These are phyloP conservation scores for Balearica regulorum DNA, from an alignment of 2,797 vertebrate genomes.

Conservation along the genomic window DNA sequence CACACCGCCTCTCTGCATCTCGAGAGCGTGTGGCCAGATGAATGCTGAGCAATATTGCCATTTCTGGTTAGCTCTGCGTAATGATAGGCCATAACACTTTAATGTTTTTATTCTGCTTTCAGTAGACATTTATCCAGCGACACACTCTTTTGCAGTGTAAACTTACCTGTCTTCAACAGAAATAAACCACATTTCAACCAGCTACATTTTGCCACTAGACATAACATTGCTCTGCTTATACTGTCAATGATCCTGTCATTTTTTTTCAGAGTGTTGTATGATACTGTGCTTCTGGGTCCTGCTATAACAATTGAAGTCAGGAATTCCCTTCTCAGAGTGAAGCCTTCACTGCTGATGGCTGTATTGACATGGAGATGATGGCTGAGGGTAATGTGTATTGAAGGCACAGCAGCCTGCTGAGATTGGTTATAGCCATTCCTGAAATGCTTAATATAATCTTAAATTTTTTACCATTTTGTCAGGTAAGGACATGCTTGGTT, in stretches of 20 bases:
- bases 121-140: constrained; percentile 35
- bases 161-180: constrained; percentile 55
- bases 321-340: constrained; percentile 69
- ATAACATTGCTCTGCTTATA: constrained; percentile 39
- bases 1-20: neutral
- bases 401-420: constrained; percentile 61
- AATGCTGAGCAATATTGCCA: constrained; percentile 1
- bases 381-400: constrained; percentile 67
- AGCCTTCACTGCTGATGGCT: constrained; percentile 66
- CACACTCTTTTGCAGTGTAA: constrained; percentile 23
- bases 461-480: constrained; percentile 35
- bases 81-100: constrained; percentile 18
- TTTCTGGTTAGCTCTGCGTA: constrained; percentile 42
- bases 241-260: constrained; percentile 50
- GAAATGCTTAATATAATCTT: constrained; percentile 59
- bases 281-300: constrained; percentile 52
- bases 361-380: constrained; percentile 73
- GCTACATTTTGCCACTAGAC: constrained; percentile 36
- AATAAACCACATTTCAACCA: constrained; percentile 61
- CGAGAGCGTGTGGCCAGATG: constrained; percentile 16
- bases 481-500: constrained; percentile 1
- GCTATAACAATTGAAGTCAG: constrained; percentile 63
- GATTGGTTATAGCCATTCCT: constrained; percentile 62
- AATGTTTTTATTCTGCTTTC: constrained; percentile 54
- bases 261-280: constrained; percentile 58